Evolutionary conservation across 1,140 invertebrate genomes (phyloP), one percentile per base, ranked within the genome.

Genomic region (Drosophila quadrilineata): DNA sequence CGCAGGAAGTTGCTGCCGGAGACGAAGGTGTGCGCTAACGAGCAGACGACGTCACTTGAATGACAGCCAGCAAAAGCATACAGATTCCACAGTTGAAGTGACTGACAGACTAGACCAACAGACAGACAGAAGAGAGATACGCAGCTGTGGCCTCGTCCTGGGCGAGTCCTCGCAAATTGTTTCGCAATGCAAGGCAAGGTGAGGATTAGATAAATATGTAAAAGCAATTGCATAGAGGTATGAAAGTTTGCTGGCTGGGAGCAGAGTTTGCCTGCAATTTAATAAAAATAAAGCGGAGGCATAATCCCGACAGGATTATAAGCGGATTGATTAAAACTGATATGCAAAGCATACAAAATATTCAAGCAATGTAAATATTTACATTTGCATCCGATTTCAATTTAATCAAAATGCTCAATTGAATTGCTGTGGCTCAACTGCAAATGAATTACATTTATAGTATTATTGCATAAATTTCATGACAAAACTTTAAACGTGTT

Each of bases 11-110:
- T 19, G 17, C 8, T 10, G 53, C 8, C 28, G 28, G 9, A 49
- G 35, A 28, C 24, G 53, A 49, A 49, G 56, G 63, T 73, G 77
- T 84, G 73, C n/a, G n/a, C 77, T 82, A 84, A 82, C 77, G 77
- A 82, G 77, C 77, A 82, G 77, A 65, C 56, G 69, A 84, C 82
- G 73, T 69, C 69, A 84, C 76, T 82, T 82, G 79, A 82, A 75
- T 82, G 76, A 82, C 76, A 84, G 71, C 77, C 36, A 62, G 58
- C 53, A 66, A n/a, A n/a, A n/a, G 72, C 53, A 43, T 31, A 50
- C 35, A 65, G 45, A 65, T 49, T 41, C 28, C 26, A 26, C n/a
- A 53, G 24, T 10, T 24, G 14, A 12, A 40, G 14, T 2, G 22
- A 40, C 17, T 22, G 1, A 3, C 17, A 22, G 49, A 29, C 12